Evolutionary conservation across 2,888 invertebrate genomes (phyloP), one percentile per base, ranked within the genome.

Genomic region (Tiliacea aurago): DNA sequence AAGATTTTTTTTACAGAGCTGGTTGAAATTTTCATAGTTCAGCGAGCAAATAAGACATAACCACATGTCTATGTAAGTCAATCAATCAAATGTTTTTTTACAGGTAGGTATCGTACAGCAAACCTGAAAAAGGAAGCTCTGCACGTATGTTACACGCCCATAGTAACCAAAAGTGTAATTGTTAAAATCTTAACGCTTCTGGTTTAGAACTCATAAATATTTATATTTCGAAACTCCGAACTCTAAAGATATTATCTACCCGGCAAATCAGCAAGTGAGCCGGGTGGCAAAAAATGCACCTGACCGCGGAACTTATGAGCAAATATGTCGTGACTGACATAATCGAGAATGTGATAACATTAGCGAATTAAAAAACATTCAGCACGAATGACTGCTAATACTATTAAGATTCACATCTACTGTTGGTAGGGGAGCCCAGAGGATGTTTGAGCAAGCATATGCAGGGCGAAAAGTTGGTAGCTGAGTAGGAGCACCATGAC

Each of bases 131-230:
- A 10, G 2, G 4, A 56, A 45, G 33, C n/a, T n/a, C n/a, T n/a
- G n/a, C n/a, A 51, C 13, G 10, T 9, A 41, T n/a, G 37, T 53
- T n/a, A 47, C n/a, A 11, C 20, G 7, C 15, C 53, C 56, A 73
- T 59, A 62, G 65, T 23, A 79, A 72, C 68, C 33, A 58, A 53
- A 18, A 66, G 3, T 56, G 55, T 70, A 43, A 77, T 70, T 76
- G 53, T 73, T 53, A 18, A 59, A 61, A 10, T 37, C 5, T 37
- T 71, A 28, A 69, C 56, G 81, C 73, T 88, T 86, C 88, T 86
- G 88, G 86, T 87, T 75, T 76, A 49, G 7, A 69, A 74, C 33
- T 82, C 70, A 86, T 88, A 77, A 75, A 84, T 88, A 85, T 80
- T 81, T 78, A 85, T 78, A 66, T 37, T 49, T 47, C 58, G 37